Base-by-base conservation (phyloP, 2,888 invertebrate species). In the Ectropis crepuscularia region DNA sequence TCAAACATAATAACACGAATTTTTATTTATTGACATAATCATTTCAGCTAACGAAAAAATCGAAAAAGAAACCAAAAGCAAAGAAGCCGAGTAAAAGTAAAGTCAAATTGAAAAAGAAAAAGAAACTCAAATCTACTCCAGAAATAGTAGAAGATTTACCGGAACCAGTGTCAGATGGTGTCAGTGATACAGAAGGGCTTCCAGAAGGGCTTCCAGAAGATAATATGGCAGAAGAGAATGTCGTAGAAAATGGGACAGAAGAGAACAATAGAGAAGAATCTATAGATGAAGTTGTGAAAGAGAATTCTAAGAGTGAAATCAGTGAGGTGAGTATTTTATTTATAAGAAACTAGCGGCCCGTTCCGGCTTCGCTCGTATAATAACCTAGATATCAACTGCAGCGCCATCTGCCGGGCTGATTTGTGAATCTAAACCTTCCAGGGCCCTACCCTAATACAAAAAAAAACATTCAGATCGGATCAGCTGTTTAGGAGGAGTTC, bases 61-160 rank as follows among this genome's bases (percentile, higher is more conserved):
- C 72, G 0, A 78, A 79, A 58, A 75, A 70, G 60, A 77, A 77
- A 57, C 11, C 61, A 0, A 53, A 70, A 53, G 0, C 68, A 53
- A 75, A 73, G 53, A 57, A 67, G 8, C 46, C 50, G 7, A 65
- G 55, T 37, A 73, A 71, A 45, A 66, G 57, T 16, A 73, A 71
- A 47, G 64, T 67, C 11, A 72, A 69, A 12, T 61, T 67, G 4
- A 79, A 74, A 42, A 58, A 76, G 73, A 65, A 66, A 50, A n/a
- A 63, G 69, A 49, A 64, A 74, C 65, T 49, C 54, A 42, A 5
- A 70, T 45, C 6, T 57, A 61, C 38, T 54, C 57, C 49, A 65
- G 43, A 38, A 9, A n/a, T 2, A 37, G 8, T 11, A 8, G 38
- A 37, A 46, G 12, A 53, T 5, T 45, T n/a, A n/a, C n/a, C 9